phyloP scores from a whole-genome alignment of 2,113 vertebrate species.

The Ictalurus punctatus region DNA sequence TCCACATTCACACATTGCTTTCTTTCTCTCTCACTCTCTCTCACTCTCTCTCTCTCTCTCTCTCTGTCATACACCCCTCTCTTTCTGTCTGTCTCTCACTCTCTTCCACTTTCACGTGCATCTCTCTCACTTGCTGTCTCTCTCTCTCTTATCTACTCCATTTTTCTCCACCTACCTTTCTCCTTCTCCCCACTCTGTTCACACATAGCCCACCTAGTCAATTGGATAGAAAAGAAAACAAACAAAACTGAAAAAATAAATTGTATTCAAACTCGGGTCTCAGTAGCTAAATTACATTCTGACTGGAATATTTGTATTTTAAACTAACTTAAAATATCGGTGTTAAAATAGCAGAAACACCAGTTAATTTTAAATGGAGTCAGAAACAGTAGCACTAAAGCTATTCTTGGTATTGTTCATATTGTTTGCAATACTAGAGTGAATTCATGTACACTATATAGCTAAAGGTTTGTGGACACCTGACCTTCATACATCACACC shows the following conservation, averaged over 20 bases:
- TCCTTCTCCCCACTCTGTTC: constrained; percentile 8
- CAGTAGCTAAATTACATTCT: background rate
- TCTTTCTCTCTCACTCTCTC: no score
- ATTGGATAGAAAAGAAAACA: background rate
- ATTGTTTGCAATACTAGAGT: background rate
- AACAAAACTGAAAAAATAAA: background rate
- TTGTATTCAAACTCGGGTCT: background rate
- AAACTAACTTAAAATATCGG: background rate
- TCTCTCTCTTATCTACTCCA: background rate
- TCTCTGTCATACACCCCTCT: no score
- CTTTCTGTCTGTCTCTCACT: no score
- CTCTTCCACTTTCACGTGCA: no score
- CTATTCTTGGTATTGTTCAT: background rate
- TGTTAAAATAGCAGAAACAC: background rate
- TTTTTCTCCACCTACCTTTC: constrained; percentile 1
- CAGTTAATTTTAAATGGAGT: no score
- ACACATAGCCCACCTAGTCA: background rate
- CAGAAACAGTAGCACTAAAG: background rate
- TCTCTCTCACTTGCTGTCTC: background rate
- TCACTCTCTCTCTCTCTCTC: no score
- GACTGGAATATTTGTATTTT: background rate
- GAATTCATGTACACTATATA: background rate
- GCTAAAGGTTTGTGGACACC: background rate
- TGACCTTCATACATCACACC: background rate
- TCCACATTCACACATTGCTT: no score